A percentile compares a stretch with the other conserved stretches of the same genome.
phyloP scores from a whole-genome alignment of 2,113 vertebrate genomes.

The Pteropus alecto region DNA sequence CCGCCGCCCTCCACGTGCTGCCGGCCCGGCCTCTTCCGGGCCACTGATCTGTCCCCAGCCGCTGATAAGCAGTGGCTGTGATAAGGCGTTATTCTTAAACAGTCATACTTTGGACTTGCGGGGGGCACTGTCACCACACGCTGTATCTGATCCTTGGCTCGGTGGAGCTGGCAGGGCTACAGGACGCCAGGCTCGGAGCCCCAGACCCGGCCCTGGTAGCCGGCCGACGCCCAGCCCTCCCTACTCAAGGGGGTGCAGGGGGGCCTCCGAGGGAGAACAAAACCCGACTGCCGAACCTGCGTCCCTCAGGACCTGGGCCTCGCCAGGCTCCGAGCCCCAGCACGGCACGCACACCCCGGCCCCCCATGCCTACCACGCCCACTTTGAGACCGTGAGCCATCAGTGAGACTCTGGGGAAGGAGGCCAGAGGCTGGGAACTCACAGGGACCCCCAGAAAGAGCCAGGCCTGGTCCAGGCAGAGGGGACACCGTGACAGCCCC shows the following conservation, averaged over 20 bases:
- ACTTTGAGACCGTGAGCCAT: rapidly evolving
- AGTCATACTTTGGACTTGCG: not conserved
- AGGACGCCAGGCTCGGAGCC: not conserved
- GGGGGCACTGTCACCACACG: not conserved
- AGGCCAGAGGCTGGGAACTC: rapidly evolving
- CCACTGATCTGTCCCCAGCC: not conserved
- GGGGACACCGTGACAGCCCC: not conserved
- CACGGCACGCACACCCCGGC: too few relatives aligned
- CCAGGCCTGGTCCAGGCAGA: not conserved
- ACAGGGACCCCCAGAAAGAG: not conserved
- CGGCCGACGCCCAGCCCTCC: not conserved
- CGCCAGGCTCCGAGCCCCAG: not conserved
- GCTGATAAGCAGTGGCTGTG: rapidly evolving
- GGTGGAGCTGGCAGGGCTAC: rapidly evolving
- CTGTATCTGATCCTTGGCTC: not conserved
- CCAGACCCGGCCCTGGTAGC: not conserved
- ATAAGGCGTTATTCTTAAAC: not conserved
- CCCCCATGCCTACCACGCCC: rapidly evolving
- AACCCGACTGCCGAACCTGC: rapidly evolving
- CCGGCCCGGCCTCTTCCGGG: not conserved
- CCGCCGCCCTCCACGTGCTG: not conserved
- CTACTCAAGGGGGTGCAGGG: rapidly evolving
- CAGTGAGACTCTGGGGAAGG: rapidly evolving
- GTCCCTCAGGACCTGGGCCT: not conserved
- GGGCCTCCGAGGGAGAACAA: too few relatives aligned